Percentiles rank a stretch among this genome's conserved stretches.
Conservation (phyloP, 2,888 invertebrate species). For the Cantharis flavilabris region DNA sequence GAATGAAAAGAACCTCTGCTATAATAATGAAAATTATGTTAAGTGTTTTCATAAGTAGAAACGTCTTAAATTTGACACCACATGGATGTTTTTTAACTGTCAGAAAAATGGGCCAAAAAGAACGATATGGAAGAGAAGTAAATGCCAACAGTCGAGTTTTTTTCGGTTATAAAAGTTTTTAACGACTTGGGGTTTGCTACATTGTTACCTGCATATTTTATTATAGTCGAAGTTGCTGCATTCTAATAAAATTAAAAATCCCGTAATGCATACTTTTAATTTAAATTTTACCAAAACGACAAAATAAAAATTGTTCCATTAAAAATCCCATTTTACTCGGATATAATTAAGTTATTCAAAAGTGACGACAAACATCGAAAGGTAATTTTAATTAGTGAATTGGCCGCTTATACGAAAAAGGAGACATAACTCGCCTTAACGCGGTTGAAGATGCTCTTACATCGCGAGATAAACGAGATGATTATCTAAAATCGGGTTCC, state of each 20-base stretch:
- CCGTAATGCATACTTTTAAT: constrained; percentile 19
- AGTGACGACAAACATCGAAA: constrained; percentile 12
- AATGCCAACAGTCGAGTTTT: constrained; percentile 6
- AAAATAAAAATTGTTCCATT: constrained; percentile 4
- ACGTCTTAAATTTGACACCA: background rate
- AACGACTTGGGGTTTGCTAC: constrained; percentile 43
- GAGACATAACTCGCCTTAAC: constrained; percentile 43
- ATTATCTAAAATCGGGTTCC: constrained; percentile 35
- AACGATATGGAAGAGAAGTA: background rate
- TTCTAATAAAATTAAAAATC: constrained; percentile 14
- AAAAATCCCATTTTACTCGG: background rate
- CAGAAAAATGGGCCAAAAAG: background rate
- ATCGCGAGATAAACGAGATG: constrained; percentile 40
- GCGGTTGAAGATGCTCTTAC: constrained; percentile 37
- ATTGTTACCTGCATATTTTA: constrained; percentile 31
- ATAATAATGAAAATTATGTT: background rate
- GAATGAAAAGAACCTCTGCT: background rate
- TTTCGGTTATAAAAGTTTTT: constrained; percentile 46
- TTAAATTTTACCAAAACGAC: background rate
- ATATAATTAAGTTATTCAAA: constrained; percentile 7
- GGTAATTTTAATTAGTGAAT: constrained; percentile 27
- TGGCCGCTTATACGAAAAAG: constrained; percentile 17
- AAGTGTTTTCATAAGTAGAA: background rate
- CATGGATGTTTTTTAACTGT: background rate
- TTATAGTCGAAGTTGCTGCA: constrained; percentile 11